Percentiles rank a stretch among this genome's conserved stretches.
Conservation (phyloP, 1,140 invertebrate species). For the Drosophila trapezifrons region DNA sequence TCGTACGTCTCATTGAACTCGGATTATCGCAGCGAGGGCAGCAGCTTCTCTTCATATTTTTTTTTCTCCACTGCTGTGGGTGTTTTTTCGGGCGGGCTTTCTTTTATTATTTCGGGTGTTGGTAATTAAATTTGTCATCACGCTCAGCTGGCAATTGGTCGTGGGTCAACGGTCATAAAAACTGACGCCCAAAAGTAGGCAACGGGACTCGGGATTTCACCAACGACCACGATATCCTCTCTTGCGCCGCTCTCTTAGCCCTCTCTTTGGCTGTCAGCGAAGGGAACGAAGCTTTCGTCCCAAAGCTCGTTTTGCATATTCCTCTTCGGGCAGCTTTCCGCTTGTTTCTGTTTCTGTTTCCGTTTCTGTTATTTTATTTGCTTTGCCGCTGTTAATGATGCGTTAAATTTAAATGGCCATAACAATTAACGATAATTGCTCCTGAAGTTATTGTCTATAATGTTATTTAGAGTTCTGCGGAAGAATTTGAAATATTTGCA, state of each 20-base stretch:
- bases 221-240: conserved; percentile 14
- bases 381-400: conserved; percentile 67
- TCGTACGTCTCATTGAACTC: conserved; percentile 61
- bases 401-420: conserved; percentile 82
- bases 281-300: conserved; percentile 32
- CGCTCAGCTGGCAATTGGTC: conserved; percentile 55
- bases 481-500: conserved; percentile 37
- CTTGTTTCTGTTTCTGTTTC: conserved; percentile 15
- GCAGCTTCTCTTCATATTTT: conserved; percentile 36
- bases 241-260: conserved; percentile 14
- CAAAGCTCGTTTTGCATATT: conserved; percentile 60
- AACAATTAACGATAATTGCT: conserved; percentile 79
- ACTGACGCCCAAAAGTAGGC: conserved; percentile 62
- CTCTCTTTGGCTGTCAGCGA: conserved; percentile 10
- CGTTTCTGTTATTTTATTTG: conserved; percentile 38
- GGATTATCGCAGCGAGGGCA: conserved; percentile 61
- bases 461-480: conserved; percentile 44
- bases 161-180: conserved; percentile 33
- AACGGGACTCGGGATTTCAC: conserved; percentile 30
- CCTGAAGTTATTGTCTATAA: conserved; percentile 76
- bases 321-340: not conserved
- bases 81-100: conserved; percentile 12
- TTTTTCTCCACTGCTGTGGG: not conserved
- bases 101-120: conserved; percentile 54
- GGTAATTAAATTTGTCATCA: conserved; percentile 77